Percentiles rank a stretch among this genome's conserved stretches.
Evolutionary conservation across 2,888 invertebrate genomes (phyloP).

Genomic region (Bembecia ichneumoniformis): DNA sequence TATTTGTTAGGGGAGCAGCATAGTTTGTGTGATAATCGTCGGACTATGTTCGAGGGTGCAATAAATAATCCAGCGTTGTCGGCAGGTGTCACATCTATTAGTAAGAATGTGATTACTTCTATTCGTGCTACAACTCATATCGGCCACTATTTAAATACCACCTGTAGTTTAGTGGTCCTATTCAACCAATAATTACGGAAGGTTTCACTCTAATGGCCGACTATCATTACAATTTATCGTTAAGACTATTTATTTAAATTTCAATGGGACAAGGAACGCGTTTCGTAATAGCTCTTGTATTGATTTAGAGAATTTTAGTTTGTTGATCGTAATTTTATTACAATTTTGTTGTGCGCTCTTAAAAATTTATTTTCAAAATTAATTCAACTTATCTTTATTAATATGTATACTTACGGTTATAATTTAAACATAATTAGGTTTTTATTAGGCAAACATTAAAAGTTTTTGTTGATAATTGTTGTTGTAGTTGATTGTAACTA

Average conservation of each 20-base stretch:
- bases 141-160: constrained; percentile 46
- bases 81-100: constrained; percentile 1
- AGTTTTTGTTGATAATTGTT: too few relatives aligned
- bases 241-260: constrained; percentile 42
- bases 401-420: too few relatives aligned
- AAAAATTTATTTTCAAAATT: too few relatives aligned
- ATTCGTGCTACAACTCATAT: constrained; percentile 12
- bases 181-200: constrained; percentile 42
- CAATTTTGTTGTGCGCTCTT: too few relatives aligned
- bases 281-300: constrained; percentile 27
- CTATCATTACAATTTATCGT: constrained; percentile 44
- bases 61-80: not conserved
- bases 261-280: constrained; percentile 26
- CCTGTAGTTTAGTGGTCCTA: constrained; percentile 41
- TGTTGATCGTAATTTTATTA: not conserved
- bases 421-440: too few relatives aligned
- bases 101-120: constrained; percentile 1
- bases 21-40: not conserved
- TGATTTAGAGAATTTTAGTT: constrained; percentile 20
- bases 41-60: not conserved
- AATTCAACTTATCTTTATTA: too few relatives aligned
- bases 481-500: too few relatives aligned
- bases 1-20: too few relatives aligned
- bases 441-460: too few relatives aligned
- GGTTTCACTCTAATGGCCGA: constrained; percentile 42